Base-by-base conservation (phyloP, 2,797 vertebrate species). In the Crocidura indochinensis region DNA sequence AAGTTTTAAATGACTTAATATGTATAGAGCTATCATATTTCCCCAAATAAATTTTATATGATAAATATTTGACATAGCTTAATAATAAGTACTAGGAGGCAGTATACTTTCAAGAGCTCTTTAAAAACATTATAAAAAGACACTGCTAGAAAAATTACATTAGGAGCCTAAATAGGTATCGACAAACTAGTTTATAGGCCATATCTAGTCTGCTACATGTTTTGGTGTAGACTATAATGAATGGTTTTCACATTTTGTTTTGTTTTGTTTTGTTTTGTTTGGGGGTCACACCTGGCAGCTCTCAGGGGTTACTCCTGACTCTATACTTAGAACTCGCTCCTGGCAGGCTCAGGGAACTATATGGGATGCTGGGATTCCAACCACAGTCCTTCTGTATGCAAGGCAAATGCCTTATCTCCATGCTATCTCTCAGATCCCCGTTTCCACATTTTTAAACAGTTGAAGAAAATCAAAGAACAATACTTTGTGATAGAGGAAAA, bases 1-100 rank as follows among this genome's bases (percentile, higher is more conserved):
- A 53, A 75, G 79, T 72, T 76, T 87, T 90, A 20, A 24, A 56
- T 56, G 11, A 68, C 26, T 46, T 19, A 65, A 46, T 31, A 65
- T n/a, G 68, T 27, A 68, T 71, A 72, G 79, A 44, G 38, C 7
- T 93, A 84, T 68, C 56, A 87, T 87, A 65, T 80, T 94, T 49
- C 60, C 17, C 29, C 14, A 80, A 62, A 75, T 10, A 46, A 27
- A 46, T 26, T 84, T 51, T 75, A 26, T 69, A 29, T 84, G 38
- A 68, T 31, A 53, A 88, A 84, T 68, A 11, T 78, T 60, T 88
- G 60, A 56, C 9, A 68, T 80, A 79, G 51, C 24, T 74, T 80
- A 20, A 74, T 65, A 90, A 65, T 31, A 62, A 5, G 38, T 38
- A 38, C 31, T 93, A 76, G 3, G 83, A 27, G 51, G 29, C 46